These are phyloP conservation scores for Pelmatolapia mariae DNA, from an alignment of 2,113 vertebrate species.

Conservation along the genomic window DNA sequence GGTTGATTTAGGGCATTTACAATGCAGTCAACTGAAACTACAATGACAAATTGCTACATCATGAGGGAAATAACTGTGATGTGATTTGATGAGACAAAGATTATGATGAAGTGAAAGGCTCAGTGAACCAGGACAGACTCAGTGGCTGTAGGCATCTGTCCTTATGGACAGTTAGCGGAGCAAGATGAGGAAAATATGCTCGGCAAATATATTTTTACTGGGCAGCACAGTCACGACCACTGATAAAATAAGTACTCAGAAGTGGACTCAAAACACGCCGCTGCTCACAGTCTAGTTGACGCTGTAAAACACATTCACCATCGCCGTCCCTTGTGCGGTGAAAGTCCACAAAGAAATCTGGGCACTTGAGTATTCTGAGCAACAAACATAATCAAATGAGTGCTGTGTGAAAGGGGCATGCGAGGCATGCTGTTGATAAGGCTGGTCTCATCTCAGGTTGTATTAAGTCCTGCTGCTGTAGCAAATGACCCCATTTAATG, in stretches of 20 bases:
- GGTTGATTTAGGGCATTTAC: slow-evolving; percentile 54
- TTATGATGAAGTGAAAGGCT: slow-evolving; percentile 60
- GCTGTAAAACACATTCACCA: not conserved
- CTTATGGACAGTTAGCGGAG: slow-evolving; percentile 49
- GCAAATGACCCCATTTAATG: slow-evolving; percentile 51
- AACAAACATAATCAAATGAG: slow-evolving; percentile 2
- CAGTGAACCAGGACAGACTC: slow-evolving; percentile 52
- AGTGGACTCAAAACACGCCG: not conserved
- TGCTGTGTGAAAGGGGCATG: not conserved
- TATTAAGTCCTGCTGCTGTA: slow-evolving; percentile 33
- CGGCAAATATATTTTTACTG: slow-evolving; percentile 13
- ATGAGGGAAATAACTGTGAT: slow-evolving; percentile 48
- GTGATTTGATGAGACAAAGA: slow-evolving; percentile 69
- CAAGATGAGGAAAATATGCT: slow-evolving; percentile 42
- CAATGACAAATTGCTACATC: slow-evolving; percentile 56
- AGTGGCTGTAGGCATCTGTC: slow-evolving; percentile 56
- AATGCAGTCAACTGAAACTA: slow-evolving; percentile 47
- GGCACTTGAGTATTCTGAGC: not conserved
- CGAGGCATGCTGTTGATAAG: not conserved
- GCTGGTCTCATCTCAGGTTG: slow-evolving; percentile 23
- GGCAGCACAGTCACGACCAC: not conserved
- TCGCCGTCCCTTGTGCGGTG: not conserved
- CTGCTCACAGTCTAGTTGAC: not conserved
- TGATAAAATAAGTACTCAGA: not conserved
- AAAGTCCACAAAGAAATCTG: not conserved